Base-by-base conservation (phyloP, 2,113 vertebrate species). In the Scalopus aquaticus region DNA sequence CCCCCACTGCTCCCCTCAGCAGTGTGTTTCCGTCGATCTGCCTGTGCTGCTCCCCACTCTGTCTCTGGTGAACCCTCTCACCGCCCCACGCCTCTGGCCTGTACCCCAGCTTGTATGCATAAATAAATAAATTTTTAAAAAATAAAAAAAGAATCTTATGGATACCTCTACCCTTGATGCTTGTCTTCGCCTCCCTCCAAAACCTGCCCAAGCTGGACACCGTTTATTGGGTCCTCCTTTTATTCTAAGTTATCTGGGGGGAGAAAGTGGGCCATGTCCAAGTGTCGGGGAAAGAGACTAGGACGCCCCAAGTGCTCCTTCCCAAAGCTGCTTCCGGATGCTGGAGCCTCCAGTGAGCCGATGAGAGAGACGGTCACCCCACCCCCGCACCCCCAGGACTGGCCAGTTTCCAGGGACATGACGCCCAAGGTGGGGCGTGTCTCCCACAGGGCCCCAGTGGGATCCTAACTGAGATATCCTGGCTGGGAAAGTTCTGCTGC, bases 321-420 rank as follows among this genome's bases (percentile, higher is more conserved):
- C 58, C 83, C 70, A 74, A 32, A 97, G 95, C 95, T 93, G 95
- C 92, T 95, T 94, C 96, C 97, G 76, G 93, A 54, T 4, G 62
- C 90, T 2, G 13, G 60, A 51, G 64, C 67, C 85, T 62, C n/a
- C 9, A 17, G 88, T 1, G 58, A 93, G 82, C 88, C 92, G 93
- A 49, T 4, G 32, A 19, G 60, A 6, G 85, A 46, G 22, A 46
- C 24, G 28, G 0, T 42, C 78, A 56, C 39, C 20, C 88, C 82
- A 70, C 83, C 86, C 49, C 44, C 77, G 12, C 46, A 9, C 20
- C 72, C 39, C 87, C 72, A 39, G 95, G 74, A 22, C 46, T 46
- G 91, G 95, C 83, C 60, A 2, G 0, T 6, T 30, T 91, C 93
- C 90, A 95, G 86, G 0, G 83, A 86, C 79, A 88, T 0, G 49